Conservation (phyloP, 2,797 vertebrate species). For the Manis crassicaudata region DNA sequence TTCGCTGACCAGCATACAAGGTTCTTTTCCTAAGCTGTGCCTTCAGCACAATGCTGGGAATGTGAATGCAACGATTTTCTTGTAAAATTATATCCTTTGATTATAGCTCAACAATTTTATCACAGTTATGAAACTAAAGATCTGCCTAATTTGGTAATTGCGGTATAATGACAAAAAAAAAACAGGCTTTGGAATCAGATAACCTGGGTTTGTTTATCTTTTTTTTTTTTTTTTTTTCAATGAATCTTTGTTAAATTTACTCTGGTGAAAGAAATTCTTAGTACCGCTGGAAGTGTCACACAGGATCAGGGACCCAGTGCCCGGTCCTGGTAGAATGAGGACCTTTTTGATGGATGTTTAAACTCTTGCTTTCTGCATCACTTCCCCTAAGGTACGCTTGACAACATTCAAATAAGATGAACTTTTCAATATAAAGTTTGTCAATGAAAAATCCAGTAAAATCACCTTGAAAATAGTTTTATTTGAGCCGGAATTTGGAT, state of each 20-base stretch:
- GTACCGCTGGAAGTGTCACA: not conserved
- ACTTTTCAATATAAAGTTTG: not conserved
- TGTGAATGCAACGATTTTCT: conserved; percentile 43
- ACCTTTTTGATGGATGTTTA: not conserved
- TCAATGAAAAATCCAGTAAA: too few species aligned
- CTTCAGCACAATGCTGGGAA: conserved; percentile 44
- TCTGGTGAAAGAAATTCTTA: conserved; percentile 25
- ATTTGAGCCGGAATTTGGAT: too few species aligned
- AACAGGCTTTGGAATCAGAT: conserved; percentile 41
- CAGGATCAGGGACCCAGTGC: not conserved
- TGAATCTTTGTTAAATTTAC: not conserved
- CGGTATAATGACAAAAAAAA: not conserved
- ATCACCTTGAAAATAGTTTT: too few species aligned
- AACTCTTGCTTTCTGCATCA: not conserved
- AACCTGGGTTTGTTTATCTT: conserved; percentile 1
- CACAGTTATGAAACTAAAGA: conserved; percentile 67
- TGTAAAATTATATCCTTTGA: conserved; percentile 69
- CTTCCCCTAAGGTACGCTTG: not conserved
- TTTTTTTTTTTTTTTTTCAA: not conserved
- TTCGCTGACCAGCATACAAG: not conserved
- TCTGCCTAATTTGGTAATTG: conserved; percentile 48
- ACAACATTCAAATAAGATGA: not conserved
- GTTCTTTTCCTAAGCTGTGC: conserved; percentile 23
- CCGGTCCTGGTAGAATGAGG: not conserved
- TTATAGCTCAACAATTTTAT: conserved; percentile 66